Evolutionary conservation across 2,797 vertebrate genomes (phyloP), one percentile per base, ranked within the genome.

Genomic region (Phoxinus dragarum): DNA sequence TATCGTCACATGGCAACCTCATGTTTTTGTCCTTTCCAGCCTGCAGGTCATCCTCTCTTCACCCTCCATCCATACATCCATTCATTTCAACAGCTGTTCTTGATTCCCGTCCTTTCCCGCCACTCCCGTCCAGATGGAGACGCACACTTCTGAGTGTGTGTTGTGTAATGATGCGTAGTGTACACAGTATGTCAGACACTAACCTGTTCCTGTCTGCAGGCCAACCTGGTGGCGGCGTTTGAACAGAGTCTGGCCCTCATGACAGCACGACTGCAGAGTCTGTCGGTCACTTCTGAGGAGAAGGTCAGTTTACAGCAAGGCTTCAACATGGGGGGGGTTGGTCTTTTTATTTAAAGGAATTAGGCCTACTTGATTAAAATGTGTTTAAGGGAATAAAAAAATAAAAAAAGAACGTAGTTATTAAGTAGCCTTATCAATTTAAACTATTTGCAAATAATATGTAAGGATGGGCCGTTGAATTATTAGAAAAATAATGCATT

Each of bases 191-290:
- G 44, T 76, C 59, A 54, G 9, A 61, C 27, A 5, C 3, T 83
- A 40, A 82, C 21, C 75, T 52, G 9, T 38, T 9, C 74, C 71
- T 67, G 38, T 36, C 77, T 77, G 19, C 89, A 91, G 98, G 98
- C 98, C 19, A 99, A 99, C 90, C 93, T 99, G 88, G 98, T 99
- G 14, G 98, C 98, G 0, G 98, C 98, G 1, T 99, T 99, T 0
- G 98, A 99, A 90, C 98, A 99, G 95, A 99, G 98, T 90, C 94
- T 99, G 90, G 97, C 97, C 17, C 95, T 98, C 92, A 99, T 99
- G 98, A 99, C 98, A 0, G 97, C 97, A 27, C 97, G 98, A 40
- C 96, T 99, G 69, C 97, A 99, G 89, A 97, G 95, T 67, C 94
- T 99, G 89, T 98, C 98, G 0, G 97, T 96, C 90, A 98, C 95